A percentile compares a stretch with the other conserved stretches of the same genome.
These are phyloP conservation scores for Drosophila lini DNA, from an alignment of 1,140 invertebrate species.

Conservation along the genomic window DNA sequence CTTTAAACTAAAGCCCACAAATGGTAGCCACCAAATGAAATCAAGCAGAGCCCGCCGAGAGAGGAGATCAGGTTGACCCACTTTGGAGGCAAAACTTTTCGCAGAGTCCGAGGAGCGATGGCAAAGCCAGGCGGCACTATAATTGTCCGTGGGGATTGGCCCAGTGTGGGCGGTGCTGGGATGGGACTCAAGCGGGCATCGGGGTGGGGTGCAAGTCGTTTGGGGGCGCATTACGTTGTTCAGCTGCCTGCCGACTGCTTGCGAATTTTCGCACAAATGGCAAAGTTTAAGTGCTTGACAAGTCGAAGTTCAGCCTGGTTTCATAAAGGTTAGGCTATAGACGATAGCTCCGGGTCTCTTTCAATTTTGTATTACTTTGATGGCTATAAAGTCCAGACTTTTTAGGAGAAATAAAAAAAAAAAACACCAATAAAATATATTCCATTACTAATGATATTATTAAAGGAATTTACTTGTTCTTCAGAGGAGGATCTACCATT, in stretches of 20 bases:
- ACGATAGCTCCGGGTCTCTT: neutral
- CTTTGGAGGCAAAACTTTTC: conserved; percentile 11
- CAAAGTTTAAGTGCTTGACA: conserved; percentile 23
- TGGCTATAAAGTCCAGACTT: neutral
- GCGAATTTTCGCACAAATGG: conserved; percentile 21
- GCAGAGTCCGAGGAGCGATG: conserved; percentile 3
- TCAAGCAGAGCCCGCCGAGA: neutral
- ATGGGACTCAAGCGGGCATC: neutral
- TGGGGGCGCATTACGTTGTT: conserved; percentile 21
- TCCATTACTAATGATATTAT: neutral
- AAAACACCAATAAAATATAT: no score
- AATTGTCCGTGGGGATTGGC: conserved; percentile 15
- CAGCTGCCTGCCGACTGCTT: conserved; percentile 19
- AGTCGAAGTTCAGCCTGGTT: conserved; percentile 17
- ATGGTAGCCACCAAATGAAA: neutral
- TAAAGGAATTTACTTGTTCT: no score
- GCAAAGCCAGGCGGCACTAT: conserved; percentile 9
- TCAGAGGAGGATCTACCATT: neutral
- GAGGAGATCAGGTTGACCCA: conserved; percentile 22
- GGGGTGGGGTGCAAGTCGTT: conserved; percentile 9
- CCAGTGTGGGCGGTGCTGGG: conserved; percentile 2
- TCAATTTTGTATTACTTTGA: neutral
- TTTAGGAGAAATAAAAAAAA: neutral
- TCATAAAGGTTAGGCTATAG: neutral
- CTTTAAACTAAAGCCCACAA: conserved; percentile 19